Evolutionary conservation across 2,113 vertebrate genomes (phyloP).

Genomic region (Onychostoma macrolepis): DNA sequence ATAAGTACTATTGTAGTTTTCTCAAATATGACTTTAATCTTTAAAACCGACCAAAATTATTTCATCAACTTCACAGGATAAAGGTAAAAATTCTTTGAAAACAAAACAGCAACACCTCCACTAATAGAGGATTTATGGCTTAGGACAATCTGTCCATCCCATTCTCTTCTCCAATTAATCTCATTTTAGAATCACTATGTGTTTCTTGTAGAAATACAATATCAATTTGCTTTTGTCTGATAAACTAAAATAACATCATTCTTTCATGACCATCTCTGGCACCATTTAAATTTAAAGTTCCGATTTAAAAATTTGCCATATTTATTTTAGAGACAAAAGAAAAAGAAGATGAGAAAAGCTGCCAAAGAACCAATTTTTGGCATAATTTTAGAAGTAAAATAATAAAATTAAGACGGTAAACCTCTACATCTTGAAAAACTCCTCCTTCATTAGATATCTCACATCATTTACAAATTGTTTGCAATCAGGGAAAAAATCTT

Average conservation of each 20-base stretch:
- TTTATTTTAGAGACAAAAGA: neutral
- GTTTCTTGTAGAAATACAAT: conserved; percentile 1
- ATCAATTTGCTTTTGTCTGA: neutral
- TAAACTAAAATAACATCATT: too few species aligned
- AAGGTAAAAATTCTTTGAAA: too few species aligned
- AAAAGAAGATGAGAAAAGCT: neutral
- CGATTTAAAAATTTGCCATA: neutral
- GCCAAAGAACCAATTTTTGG: neutral
- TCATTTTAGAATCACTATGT: neutral
- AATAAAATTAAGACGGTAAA: too few species aligned
- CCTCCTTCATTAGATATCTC: too few species aligned
- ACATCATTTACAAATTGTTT: too few species aligned
- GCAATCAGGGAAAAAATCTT: too few species aligned
- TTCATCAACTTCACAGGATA: too few species aligned
- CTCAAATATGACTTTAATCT: neutral
- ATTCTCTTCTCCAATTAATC: neutral
- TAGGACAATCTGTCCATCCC: too few species aligned
- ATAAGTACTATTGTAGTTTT: neutral
- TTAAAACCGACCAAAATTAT: too few species aligned
- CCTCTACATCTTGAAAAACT: too few species aligned
- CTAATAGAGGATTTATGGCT: neutral
- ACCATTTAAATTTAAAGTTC: too few species aligned
- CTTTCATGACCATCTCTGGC: neutral
- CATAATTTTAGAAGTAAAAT: neutral
- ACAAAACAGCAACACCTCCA: neutral